Base-by-base conservation (phyloP, 2,113 vertebrate genomes). In the Scopus umbretta region DNA sequence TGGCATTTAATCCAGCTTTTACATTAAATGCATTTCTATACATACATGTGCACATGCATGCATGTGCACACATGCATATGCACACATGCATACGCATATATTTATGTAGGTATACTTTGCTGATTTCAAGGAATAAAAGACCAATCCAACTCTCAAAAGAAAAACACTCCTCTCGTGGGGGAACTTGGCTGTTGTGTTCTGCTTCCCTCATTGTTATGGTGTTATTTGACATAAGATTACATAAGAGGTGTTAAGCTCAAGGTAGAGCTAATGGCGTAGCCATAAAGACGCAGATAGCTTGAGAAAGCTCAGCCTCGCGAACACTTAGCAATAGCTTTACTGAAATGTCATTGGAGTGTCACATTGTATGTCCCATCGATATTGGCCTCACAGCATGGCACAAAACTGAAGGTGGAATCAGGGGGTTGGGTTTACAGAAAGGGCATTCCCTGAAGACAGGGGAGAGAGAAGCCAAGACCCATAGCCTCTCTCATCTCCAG, bases 61-160 rank as follows among this genome's bases (percentile, higher is more conserved):
- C 50, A 12, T 8, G 17, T 22, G 34, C 5, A 26, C 10, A 20
- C 50, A 12, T 8, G 17, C 47, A 47, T 10, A 1, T 4, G 6
- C 38, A 32, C 8, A 0, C 29, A 8, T 7, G 13, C 8, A 16
- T 5, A 30, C 8, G 8, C 9, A 9, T 16, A 49, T 20, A 16
- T 55, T 74, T 50, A 29, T 1, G 7, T 8, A 56, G 42, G 26
- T 10, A 13, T 3, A 43, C 8, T 43, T 49, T 10, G 29, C 87
- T 55, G 36, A 65, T 65, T 82, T 80, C 43, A 65, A 86, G 43
- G 23, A 55, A 61, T 52, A 36, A 43, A 88, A 84, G 30, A 52
- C 7, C 45, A 59, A 38, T 55, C 42, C 62, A 82, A 8, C 43
- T 75, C 32, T 76, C 62, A 67, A 45, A 71, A 62, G 32, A 68